These are phyloP conservation scores for Chauna torquata DNA, from an alignment of 2,113 vertebrate species.

Conservation along the genomic window DNA sequence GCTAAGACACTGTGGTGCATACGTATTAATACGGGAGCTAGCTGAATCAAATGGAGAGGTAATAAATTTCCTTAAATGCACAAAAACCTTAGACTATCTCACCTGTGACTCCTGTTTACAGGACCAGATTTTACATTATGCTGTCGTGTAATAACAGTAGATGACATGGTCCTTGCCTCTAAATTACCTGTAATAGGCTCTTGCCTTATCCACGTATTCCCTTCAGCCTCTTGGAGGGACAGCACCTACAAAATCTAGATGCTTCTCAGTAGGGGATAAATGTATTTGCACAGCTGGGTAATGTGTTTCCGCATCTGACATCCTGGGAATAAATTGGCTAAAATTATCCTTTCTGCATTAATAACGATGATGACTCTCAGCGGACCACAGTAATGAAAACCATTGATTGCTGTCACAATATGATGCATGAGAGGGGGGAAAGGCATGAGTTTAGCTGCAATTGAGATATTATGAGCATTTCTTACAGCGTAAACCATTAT, in stretches of 20 bases:
- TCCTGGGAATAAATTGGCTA: slow-evolving; percentile 35
- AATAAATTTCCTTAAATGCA: background rate
- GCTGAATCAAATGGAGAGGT: background rate
- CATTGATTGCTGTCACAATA: slow-evolving; percentile 28
- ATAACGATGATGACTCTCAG: slow-evolving; percentile 34
- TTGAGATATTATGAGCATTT: slow-evolving; percentile 1
- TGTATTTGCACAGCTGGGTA: background rate
- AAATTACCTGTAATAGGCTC: background rate
- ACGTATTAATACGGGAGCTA: background rate
- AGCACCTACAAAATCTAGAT: background rate
- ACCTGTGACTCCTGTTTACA: slow-evolving; percentile 29
- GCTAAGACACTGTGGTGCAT: background rate
- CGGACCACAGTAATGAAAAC: slow-evolving; percentile 26
- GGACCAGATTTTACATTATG: background rate
- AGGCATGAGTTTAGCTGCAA: background rate
- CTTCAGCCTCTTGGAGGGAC: background rate
- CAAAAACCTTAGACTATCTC: background rate
- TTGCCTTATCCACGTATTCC: background rate
- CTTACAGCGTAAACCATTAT: background rate
- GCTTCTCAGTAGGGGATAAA: background rate
- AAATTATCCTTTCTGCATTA: slow-evolving; percentile 47
- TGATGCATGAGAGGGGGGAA: slow-evolving; percentile 8
- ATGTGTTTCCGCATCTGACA: background rate
- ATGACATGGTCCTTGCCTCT: background rate
- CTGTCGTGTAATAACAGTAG: background rate